phyloP scores from a whole-genome alignment of 2,797 vertebrate genomes.

The Scarus forsteni region DNA sequence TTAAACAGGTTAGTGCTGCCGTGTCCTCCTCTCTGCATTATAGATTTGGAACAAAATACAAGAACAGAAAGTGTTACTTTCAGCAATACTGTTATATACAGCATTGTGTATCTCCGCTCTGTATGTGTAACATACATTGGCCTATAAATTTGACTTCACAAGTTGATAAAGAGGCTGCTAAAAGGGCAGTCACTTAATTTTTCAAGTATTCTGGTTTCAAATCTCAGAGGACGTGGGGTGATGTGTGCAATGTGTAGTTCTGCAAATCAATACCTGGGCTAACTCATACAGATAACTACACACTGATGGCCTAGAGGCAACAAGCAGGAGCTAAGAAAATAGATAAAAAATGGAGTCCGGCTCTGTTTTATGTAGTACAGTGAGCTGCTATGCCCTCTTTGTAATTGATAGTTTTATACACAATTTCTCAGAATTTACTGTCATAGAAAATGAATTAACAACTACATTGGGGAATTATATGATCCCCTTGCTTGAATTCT shows the following conservation, averaged over 20 bases:
- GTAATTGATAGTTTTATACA: not conserved
- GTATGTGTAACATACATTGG: not conserved
- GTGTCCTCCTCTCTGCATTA: conserved; percentile 63
- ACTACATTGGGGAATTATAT: not conserved
- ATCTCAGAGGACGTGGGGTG: not conserved
- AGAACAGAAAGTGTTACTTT: conserved; percentile 50
- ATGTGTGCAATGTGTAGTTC: not conserved
- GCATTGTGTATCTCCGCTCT: conserved; percentile 4
- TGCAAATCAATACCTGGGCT: not conserved
- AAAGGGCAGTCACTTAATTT: not conserved
- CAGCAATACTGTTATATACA: conserved; percentile 32
- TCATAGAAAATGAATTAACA: not conserved
- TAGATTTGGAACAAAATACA: conserved; percentile 57
- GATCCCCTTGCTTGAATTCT: not conserved
- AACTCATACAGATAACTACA: not conserved
- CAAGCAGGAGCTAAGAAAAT: too few relatives aligned
- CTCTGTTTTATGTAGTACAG: not conserved
- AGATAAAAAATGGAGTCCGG: too few relatives aligned
- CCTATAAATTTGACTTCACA: too few relatives aligned
- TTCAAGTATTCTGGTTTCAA: conserved; percentile 6
- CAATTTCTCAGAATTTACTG: not conserved
- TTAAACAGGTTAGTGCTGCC: conserved; percentile 58
- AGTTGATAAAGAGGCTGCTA: conserved; percentile 7
- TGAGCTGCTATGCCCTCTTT: not conserved
- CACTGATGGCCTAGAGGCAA: not conserved